Conservation (phyloP, 1,140 invertebrate genomes). For the Lysiphlebus fabarum region DNA sequence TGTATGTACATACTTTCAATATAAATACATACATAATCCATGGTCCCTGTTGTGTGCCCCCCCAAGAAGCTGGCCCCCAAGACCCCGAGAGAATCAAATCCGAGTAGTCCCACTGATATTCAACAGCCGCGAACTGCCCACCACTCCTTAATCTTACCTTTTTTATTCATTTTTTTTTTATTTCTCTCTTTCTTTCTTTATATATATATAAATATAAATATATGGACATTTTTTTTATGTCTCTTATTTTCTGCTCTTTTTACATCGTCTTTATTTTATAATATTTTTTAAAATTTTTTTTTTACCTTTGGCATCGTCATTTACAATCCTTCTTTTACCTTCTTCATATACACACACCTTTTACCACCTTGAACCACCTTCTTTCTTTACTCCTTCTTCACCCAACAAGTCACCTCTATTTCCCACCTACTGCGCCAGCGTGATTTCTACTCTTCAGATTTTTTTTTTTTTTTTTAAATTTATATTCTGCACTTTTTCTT, state of each 20-base stretch:
- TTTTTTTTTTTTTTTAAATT: too few relatives aligned
- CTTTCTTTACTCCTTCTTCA: too few relatives aligned
- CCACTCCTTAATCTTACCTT: constrained; percentile 4
- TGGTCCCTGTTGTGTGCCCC: constrained; percentile 17
- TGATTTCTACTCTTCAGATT: too few relatives aligned
- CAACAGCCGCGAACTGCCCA: constrained; percentile 1
- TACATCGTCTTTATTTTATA: not conserved
- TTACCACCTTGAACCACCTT: too few relatives aligned
- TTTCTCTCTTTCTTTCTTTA: constrained; percentile 8
- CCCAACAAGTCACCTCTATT: too few relatives aligned
- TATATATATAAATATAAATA: too few relatives aligned
- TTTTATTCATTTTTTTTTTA: not conserved
- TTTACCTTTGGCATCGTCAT: constrained; percentile 13
- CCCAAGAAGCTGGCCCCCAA: constrained; percentile 28
- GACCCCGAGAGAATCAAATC: constrained; percentile 17
- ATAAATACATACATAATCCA: not conserved
- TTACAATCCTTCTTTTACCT: constrained; percentile 4
- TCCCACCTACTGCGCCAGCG: too few relatives aligned
- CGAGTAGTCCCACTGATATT: not conserved
- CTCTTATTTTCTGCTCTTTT: constrained; percentile 3
- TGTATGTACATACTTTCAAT: not conserved
- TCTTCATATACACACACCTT: too few relatives aligned
- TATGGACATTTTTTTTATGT: not conserved
- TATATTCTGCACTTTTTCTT: too few relatives aligned
- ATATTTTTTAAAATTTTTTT: constrained; percentile 11